Conservation (phyloP, 2,888 invertebrate species). For the Dicycla oo region DNA sequence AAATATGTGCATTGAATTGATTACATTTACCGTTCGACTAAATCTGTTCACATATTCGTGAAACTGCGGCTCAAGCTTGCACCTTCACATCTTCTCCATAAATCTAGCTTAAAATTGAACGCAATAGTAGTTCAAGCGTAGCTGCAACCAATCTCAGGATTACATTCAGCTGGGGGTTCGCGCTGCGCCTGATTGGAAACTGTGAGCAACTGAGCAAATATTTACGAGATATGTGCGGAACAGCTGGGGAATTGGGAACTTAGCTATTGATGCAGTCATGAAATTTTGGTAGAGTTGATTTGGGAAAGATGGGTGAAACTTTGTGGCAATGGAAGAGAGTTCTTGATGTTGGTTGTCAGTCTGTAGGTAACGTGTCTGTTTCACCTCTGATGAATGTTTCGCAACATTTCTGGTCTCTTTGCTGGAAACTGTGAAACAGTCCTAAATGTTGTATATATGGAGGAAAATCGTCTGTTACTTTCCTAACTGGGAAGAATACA, state of each 20-base stretch:
- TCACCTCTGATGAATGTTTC: neutral
- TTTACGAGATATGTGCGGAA: constrained; percentile 13
- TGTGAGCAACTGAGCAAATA: constrained; percentile 49
- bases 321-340: neutral
- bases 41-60: neutral
- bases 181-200: constrained; percentile 54
- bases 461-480: neutral
- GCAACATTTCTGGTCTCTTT: neutral
- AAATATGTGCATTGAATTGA: neutral
- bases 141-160: constrained; percentile 59
- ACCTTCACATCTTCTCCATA: neutral
- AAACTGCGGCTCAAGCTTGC: neutral
- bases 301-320: neutral
- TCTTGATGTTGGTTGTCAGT: neutral
- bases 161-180: constrained; percentile 19
- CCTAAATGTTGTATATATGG: neutral
- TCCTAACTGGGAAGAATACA: neutral
- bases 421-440: neutral
- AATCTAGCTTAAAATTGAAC: constrained; percentile 20
- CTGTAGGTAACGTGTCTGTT: neutral
- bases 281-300: neutral
- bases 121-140: constrained; percentile 18
- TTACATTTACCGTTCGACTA: neutral
- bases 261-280: constrained; percentile 19
- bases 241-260: neutral